These are phyloP conservation scores for Manduca sexta DNA, from an alignment of 1,140 invertebrate genomes.

Conservation along the genomic window DNA sequence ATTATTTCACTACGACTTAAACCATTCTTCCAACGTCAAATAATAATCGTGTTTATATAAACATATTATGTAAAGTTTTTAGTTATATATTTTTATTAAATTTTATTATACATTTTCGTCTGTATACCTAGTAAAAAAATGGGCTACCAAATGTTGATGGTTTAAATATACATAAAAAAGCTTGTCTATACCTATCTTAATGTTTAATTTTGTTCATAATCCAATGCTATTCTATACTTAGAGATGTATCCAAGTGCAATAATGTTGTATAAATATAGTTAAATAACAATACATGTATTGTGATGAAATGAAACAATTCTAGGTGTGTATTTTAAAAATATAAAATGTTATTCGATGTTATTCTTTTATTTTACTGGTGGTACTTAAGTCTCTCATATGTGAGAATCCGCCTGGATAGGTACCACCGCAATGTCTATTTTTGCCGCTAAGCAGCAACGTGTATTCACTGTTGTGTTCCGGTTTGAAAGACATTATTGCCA, in stretches of 20 bases:
- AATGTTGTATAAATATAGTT: conserved; percentile 52
- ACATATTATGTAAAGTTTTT: too few species aligned
- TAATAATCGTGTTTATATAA: too few species aligned
- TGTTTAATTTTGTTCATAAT: conserved; percentile 10
- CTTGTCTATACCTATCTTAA: conserved; percentile 10
- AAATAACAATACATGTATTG: conserved; percentile 55
- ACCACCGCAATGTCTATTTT: too few species aligned
- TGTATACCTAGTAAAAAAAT: conserved; percentile 22
- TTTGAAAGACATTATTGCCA: too few species aligned
- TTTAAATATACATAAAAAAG: conserved; percentile 15
- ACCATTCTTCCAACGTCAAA: too few species aligned
- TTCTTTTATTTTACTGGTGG: conserved; percentile 18
- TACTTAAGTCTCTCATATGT: too few species aligned
- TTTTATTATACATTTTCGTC: not conserved
- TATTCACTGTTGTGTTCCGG: too few species aligned
- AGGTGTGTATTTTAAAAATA: conserved; percentile 71
- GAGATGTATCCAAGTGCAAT: conserved; percentile 53
- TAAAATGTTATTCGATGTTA: conserved; percentile 61
- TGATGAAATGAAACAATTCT: conserved; percentile 56
- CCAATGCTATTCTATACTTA: conserved; percentile 29
- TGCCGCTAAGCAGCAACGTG: too few species aligned
- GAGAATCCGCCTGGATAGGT: too few species aligned
- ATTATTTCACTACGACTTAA: too few species aligned
- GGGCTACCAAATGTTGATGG: conserved; percentile 30
- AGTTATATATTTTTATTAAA: too few species aligned